These are phyloP conservation scores for Phacellophora camtschatica DNA, from an alignment of 30 jellyfish, hydroid and myxozoan genomes.

Conservation along the genomic window DNA sequence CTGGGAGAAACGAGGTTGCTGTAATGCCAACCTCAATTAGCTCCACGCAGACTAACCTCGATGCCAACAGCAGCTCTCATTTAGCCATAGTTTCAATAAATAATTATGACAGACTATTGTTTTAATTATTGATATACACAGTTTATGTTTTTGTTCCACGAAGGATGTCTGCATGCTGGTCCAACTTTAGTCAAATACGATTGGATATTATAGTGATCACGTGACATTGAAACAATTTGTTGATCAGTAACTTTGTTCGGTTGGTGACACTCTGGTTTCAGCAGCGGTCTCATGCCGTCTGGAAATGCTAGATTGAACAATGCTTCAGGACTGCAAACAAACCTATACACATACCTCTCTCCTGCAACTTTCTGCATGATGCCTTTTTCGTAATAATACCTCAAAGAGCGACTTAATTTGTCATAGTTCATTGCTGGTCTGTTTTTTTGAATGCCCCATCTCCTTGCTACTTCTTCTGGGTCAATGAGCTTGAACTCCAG, in stretches of 20 bases:
- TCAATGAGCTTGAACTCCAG: conserved; percentile 93
- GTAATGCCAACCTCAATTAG: no score
- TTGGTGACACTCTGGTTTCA: conserved; percentile 97
- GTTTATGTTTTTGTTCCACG: conserved; percentile 66
- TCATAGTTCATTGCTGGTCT: conserved; percentile 99
- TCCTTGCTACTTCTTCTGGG: conserved; percentile 99
- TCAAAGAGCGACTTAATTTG: conserved; percentile 89
- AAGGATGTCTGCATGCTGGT: conserved; percentile 57
- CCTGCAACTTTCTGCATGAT: conserved; percentile 99
- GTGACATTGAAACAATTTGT: conserved; percentile 62
- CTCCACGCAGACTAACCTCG: no score
- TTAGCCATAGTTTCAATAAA: no score
- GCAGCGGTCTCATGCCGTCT: conserved; percentile 94
- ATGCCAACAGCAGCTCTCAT: no score
- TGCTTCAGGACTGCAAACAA: conserved; percentile 96
- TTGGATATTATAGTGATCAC: conserved; percentile 71
- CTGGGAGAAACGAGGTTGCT: no score
- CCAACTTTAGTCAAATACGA: conserved; percentile 63
- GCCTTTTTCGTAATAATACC: conserved; percentile 96
- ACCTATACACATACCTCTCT: conserved; percentile 92
- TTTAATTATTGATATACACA: conserved; percentile 63
- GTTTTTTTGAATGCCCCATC: conserved; percentile 99
- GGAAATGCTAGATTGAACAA: conserved; percentile 90
- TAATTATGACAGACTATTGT: no score
- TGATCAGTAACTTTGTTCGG: conserved; percentile 91